These are phyloP conservation scores for Heterodera carotae DNA, from an alignment of 1,140 invertebrate species.

Conservation along the genomic window DNA sequence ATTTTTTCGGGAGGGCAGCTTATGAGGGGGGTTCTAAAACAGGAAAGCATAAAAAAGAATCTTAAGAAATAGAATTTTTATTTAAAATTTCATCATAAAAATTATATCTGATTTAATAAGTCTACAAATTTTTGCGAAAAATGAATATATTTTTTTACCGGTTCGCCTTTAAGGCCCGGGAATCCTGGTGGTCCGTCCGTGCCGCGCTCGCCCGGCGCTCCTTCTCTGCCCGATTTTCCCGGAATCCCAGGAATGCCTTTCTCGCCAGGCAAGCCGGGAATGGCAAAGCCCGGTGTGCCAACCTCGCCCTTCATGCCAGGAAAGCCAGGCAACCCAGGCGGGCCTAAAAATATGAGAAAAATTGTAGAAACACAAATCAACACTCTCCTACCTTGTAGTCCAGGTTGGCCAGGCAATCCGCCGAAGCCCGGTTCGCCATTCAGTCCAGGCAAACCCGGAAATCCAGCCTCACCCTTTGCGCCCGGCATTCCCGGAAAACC, in stretches of 20 bases:
- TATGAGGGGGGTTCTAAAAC: too few species aligned
- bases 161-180: slow-evolving; percentile 18
- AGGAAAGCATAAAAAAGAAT: too few species aligned
- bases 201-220: slow-evolving; percentile 5
- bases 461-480: slow-evolving; percentile 67
- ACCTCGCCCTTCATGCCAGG: slow-evolving; percentile 2
- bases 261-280: slow-evolving; percentile 41
- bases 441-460: slow-evolving; percentile 39
- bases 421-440: slow-evolving; percentile 39
- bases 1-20: too few species aligned
- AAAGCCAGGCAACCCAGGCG: slow-evolving; percentile 11
- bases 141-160: not conserved
- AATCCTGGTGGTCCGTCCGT: slow-evolving; percentile 18
- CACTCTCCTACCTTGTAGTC: not conserved
- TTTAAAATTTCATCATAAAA: too few species aligned
- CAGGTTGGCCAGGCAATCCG: slow-evolving; percentile 56
- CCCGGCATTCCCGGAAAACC: slow-evolving; percentile 57
- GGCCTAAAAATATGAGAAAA: not conserved
- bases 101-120: too few species aligned
- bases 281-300: slow-evolving; percentile 8
- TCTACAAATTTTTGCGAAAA: too few species aligned
- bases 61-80: too few species aligned
- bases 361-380: too few species aligned
- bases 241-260: slow-evolving; percentile 27
- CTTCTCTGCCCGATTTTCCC: slow-evolving; percentile 5